Conservation (phyloP, 2,797 vertebrate species). For the Brachyalestes nurse region DNA sequence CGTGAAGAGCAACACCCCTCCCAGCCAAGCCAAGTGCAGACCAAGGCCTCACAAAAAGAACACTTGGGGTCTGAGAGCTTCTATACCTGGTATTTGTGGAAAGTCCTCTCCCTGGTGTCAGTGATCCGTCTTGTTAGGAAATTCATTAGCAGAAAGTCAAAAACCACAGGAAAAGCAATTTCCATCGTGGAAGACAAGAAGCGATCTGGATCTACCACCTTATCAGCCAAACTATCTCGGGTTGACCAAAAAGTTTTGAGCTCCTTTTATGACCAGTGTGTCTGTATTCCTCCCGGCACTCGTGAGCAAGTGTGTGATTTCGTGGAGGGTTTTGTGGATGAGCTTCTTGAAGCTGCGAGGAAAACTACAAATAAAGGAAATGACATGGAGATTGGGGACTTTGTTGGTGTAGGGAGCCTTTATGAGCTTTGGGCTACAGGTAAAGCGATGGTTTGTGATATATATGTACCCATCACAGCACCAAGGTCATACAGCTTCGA, state of each 20-base stretch:
- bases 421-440: slow-evolving; percentile 83
- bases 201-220: slow-evolving; percentile 52
- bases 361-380: slow-evolving; percentile 73
- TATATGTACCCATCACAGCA: slow-evolving; percentile 84
- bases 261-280: slow-evolving; percentile 81
- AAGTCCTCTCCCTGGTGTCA: slow-evolving; percentile 78
- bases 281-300: slow-evolving; percentile 71
- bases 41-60: not conserved
- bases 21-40: slow-evolving; percentile 14
- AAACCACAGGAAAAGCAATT: slow-evolving; percentile 66
- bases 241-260: slow-evolving; percentile 74
- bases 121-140: slow-evolving; percentile 82
- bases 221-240: slow-evolving; percentile 69
- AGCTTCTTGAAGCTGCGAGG: slow-evolving; percentile 84
- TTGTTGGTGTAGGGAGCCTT: slow-evolving; percentile 78
- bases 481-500: slow-evolving; percentile 80
- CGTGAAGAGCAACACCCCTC: slow-evolving; percentile 4
- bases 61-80: slow-evolving; percentile 27
- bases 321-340: slow-evolving; percentile 89
- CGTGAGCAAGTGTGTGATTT: slow-evolving; percentile 81
- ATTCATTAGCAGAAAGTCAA: slow-evolving; percentile 74
- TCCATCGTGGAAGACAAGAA: slow-evolving; percentile 62
- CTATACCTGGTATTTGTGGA: slow-evolving; percentile 83
- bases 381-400: slow-evolving; percentile 84
- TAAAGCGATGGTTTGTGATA: slow-evolving; percentile 76